Conservation (phyloP, 2,797 vertebrate genomes). For the Lagocephalus sceleratus region DNA sequence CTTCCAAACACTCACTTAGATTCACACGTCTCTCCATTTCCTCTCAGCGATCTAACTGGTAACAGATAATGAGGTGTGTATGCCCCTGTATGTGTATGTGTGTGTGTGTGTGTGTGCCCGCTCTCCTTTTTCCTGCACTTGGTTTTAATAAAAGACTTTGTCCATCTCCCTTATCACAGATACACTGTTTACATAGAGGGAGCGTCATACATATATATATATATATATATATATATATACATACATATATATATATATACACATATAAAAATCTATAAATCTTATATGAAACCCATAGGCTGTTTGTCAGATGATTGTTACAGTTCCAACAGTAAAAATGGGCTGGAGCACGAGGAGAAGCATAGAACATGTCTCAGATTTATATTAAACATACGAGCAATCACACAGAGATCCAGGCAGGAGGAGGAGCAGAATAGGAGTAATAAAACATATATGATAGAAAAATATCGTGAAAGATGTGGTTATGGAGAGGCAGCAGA, state of each 20-base stretch:
- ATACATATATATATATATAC: conserved; percentile 47
- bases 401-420: conserved; percentile 21
- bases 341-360: conserved; percentile 20
- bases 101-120: conserved; percentile 21
- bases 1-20: conserved; percentile 43
- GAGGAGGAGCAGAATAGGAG: conserved; percentile 10
- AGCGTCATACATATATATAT: conserved; percentile 51
- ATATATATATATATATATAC: conserved; percentile 1
- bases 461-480: conserved; percentile 32
- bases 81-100: conserved; percentile 1
- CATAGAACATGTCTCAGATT: conserved; percentile 30
- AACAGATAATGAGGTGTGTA: conserved; percentile 58
- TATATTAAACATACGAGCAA: conserved; percentile 50
- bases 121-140: conserved; percentile 27
- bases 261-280: conserved; percentile 58
- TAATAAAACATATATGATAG: conserved; percentile 47
- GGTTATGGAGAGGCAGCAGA: conserved; percentile 32
- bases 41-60: conserved; percentile 30
- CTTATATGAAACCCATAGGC: conserved; percentile 52
- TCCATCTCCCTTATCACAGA: conserved; percentile 49
- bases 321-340: conserved; percentile 29
- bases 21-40: conserved; percentile 53
- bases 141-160: conserved; percentile 60
- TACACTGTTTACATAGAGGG: conserved; percentile 47
- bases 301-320: conserved; percentile 46